Conservation (phyloP, 2,797 vertebrate genomes). For the Zonotrichia albicollis region DNA sequence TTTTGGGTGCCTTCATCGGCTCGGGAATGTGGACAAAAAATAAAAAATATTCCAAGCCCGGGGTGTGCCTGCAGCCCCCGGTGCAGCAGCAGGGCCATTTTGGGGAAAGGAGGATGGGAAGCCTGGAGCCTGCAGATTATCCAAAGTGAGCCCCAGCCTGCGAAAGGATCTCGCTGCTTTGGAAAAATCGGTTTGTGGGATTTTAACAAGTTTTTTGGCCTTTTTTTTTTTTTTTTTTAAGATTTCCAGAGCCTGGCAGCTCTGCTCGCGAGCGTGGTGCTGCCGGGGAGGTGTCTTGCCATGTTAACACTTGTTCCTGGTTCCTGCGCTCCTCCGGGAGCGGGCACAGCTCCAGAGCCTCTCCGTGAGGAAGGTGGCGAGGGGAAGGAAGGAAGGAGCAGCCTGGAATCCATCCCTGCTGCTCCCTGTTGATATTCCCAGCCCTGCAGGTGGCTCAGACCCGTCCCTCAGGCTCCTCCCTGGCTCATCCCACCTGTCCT, state of each 20-base stretch:
- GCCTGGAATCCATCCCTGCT: accelerated
- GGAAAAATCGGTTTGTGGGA: background rate
- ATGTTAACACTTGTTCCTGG: background rate
- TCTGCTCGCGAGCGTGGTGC: background rate
- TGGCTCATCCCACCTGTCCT: background rate
- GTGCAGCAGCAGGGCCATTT: background rate
- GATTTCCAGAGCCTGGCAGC: background rate
- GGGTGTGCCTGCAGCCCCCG: background rate
- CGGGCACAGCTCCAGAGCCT: background rate
- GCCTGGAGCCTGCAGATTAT: background rate
- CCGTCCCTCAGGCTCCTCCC: background rate
- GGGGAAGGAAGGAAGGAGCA: background rate
- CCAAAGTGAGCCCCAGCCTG: background rate
- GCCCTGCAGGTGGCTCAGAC: background rate
- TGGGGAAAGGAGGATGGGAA: background rate
- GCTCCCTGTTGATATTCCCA: background rate
- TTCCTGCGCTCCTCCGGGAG: background rate
- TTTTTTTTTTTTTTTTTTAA: background rate
- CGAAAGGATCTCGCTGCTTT: background rate
- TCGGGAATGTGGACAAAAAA: background rate
- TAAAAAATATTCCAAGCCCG: background rate
- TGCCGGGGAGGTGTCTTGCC: background rate
- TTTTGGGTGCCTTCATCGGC: background rate
- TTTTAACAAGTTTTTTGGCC: background rate
- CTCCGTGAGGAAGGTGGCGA: accelerated